A percentile compares a stretch with the other conserved stretches of the same genome.
phyloP scores from a whole-genome alignment of 2,888 invertebrate genomes.

The Cryptocephalus primarius region DNA sequence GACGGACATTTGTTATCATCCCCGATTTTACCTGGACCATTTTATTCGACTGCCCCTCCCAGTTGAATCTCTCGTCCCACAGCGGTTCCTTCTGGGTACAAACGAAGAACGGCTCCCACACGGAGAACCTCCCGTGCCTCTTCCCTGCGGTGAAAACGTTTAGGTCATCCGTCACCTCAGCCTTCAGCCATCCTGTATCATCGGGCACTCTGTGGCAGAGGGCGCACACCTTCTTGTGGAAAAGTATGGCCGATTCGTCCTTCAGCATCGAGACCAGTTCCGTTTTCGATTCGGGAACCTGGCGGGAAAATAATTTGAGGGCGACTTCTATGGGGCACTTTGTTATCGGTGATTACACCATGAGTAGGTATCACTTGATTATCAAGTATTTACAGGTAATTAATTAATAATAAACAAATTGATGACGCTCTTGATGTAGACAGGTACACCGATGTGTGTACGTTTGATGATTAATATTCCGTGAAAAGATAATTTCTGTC shows the following conservation, averaged over 20 bases:
- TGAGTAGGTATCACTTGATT: not conserved
- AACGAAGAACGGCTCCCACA: conserved; percentile 29
- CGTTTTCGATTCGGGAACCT: conserved; percentile 24
- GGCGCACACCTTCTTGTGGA: conserved; percentile 21
- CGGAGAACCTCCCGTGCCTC: conserved; percentile 13
- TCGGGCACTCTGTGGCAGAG: conserved; percentile 17
- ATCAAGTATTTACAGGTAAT: too few species aligned
- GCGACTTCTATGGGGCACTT: not conserved
- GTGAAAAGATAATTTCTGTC: too few species aligned
- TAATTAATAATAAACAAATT: too few species aligned
- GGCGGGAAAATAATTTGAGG: not conserved
- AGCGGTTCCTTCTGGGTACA: conserved; percentile 26
- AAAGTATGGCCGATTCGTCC: conserved; percentile 20
- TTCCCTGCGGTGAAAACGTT: conserved; percentile 22
- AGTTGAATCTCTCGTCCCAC: conserved; percentile 27
- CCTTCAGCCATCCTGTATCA: conserved; percentile 17
- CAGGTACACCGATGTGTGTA: too few species aligned
- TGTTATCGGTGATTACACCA: too few species aligned
- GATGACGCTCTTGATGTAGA: too few species aligned
- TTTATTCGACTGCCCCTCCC: conserved; percentile 30
- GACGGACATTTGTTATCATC: too few species aligned
- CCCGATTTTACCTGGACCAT: conserved; percentile 18
- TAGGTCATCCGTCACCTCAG: conserved; percentile 12
- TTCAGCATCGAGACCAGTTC: conserved; percentile 18
- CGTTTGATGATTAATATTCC: too few species aligned